Percentiles rank a stretch among this genome's conserved stretches.
Evolutionary conservation across 2,113 vertebrate species (phyloP).

Genomic region (Hippoglossus stenolepis): DNA sequence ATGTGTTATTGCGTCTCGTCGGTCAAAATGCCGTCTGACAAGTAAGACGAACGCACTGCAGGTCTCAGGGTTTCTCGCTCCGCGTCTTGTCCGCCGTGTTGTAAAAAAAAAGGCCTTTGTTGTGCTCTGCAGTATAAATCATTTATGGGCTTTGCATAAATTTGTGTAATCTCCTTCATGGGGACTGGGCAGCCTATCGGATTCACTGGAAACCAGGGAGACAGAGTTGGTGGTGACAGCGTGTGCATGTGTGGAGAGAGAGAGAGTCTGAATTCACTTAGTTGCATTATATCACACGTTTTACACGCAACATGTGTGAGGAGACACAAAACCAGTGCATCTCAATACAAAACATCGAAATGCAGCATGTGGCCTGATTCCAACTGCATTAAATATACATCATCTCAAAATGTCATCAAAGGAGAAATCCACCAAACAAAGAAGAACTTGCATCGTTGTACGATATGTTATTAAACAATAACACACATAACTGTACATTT

Average conservation of each 20-base stretch:
- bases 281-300: slow-evolving; percentile 17
- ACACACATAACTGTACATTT: too few species aligned
- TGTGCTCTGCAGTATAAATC: slow-evolving; percentile 80
- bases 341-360: neutral
- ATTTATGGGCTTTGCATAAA: slow-evolving; percentile 83
- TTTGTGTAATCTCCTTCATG: slow-evolving; percentile 80
- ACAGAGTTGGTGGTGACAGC: slow-evolving; percentile 32
- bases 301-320: slow-evolving; percentile 22
- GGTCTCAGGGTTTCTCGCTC: slow-evolving; percentile 37
- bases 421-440: too few species aligned
- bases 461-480: too few species aligned
- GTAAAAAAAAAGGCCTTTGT: slow-evolving; percentile 76
- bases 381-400: too few species aligned
- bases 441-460: too few species aligned
- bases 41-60: slow-evolving; percentile 32
- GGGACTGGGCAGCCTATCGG: slow-evolving; percentile 68
- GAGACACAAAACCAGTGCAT: neutral
- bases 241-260: slow-evolving; percentile 14
- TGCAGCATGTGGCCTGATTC: neutral
- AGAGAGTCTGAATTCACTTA: slow-evolving; percentile 35
- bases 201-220: slow-evolving; percentile 60
- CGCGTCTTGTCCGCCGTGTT: slow-evolving; percentile 62
- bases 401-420: too few species aligned
- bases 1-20: slow-evolving; percentile 7
- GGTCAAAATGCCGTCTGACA: neutral